A percentile compares a stretch with the other conserved stretches of the same genome.
Evolutionary conservation across 2,888 invertebrate genomes (phyloP).

Genomic region (Polia nebulosa): DNA sequence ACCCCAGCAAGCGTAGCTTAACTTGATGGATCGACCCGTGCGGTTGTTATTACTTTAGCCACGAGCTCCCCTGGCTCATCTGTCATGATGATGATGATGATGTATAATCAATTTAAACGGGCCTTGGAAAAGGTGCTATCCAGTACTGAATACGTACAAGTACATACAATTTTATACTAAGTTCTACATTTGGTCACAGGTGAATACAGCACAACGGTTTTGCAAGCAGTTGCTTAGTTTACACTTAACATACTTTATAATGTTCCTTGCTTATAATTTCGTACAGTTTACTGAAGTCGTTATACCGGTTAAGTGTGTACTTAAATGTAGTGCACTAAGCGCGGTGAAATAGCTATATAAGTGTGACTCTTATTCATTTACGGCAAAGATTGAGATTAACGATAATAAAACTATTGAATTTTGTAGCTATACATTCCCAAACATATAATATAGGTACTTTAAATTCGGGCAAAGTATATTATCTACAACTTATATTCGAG

Average conservation of each 20-base stretch:
- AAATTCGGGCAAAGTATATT: not conserved
- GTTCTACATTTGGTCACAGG: slow-evolving; percentile 11
- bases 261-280: slow-evolving; percentile 14
- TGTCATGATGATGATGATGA: no score
- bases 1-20: no score
- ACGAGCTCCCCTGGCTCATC: no score
- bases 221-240: not conserved
- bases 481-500: not conserved
- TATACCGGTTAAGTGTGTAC: slow-evolving; percentile 17
- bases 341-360: no score
- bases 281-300: slow-evolving; percentile 19
- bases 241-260: slow-evolving; percentile 26
- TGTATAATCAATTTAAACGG: no score
- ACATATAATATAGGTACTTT: no score
- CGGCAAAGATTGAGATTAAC: no score
- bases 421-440: no score
- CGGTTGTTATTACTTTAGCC: no score
- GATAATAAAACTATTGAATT: no score
- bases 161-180: not conserved
- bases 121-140: not conserved
- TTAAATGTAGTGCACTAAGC: slow-evolving; percentile 29
- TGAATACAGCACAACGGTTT: not conserved
- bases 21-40: no score
- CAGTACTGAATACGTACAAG: not conserved
- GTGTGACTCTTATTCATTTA: no score